Conservation (phyloP, 1,140 invertebrate species). For the Plodia interpunctella region DNA sequence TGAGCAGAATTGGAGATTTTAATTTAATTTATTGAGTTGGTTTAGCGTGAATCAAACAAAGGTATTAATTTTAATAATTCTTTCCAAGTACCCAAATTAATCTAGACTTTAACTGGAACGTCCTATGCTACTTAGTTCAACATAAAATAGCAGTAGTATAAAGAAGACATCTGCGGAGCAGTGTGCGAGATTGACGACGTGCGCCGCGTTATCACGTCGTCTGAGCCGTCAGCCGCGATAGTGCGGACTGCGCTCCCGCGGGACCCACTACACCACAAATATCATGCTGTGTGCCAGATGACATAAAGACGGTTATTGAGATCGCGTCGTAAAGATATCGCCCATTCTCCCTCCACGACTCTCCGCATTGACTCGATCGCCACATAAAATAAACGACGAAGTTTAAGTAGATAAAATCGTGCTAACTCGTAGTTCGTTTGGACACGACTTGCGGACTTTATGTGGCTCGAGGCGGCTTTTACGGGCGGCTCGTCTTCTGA, state of each 20-base stretch:
- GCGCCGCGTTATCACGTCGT: not conserved
- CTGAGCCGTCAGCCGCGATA: not conserved
- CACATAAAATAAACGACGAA: slow-evolving; percentile 40
- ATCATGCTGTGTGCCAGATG: slow-evolving; percentile 22
- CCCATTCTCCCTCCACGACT: not conserved
- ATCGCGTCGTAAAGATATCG: slow-evolving; percentile 22
- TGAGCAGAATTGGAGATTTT: too few species aligned
- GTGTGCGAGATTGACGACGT: not conserved
- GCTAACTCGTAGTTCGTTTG: slow-evolving; percentile 29
- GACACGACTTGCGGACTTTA: slow-evolving; percentile 25
- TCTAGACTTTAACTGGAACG: too few species aligned
- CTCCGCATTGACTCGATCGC: slow-evolving; percentile 13
- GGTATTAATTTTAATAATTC: too few species aligned
- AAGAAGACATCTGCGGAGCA: not conserved
- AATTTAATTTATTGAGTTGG: too few species aligned
- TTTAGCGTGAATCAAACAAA: too few species aligned
- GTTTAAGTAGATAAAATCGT: slow-evolving; percentile 30
- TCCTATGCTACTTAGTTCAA: too few species aligned
- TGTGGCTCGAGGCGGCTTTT: slow-evolving; percentile 26
- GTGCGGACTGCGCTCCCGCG: slow-evolving; percentile 11
- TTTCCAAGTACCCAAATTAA: too few species aligned
- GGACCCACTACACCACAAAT: slow-evolving; percentile 12
- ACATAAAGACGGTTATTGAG: slow-evolving; percentile 22
- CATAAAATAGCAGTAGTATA: too few species aligned
- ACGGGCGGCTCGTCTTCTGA: slow-evolving; percentile 18